Conservation (phyloP, 2,888 invertebrate genomes). For the Griposia aprilina region DNA sequence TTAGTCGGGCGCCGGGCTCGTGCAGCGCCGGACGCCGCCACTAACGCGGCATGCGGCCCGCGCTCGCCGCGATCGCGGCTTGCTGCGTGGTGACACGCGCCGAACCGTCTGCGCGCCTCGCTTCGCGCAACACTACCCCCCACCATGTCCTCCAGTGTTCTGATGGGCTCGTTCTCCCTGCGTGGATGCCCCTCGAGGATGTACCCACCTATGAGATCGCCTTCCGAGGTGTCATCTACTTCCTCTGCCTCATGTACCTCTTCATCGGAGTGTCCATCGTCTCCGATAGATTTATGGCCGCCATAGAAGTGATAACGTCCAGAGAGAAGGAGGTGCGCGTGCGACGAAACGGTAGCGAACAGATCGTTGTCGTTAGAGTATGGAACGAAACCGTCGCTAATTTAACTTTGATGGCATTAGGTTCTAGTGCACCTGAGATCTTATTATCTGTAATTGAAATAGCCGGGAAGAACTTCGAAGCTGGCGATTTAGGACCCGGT, state of each 20-base stretch:
- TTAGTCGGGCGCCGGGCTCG: conserved; percentile 89
- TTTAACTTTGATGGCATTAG: conserved; percentile 99
- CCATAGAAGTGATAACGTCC: conserved; percentile 99
- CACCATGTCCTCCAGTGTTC: conserved; percentile 91
- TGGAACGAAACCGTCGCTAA: conserved; percentile 99
- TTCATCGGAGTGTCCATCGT: conserved; percentile 99
- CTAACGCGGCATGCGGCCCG: conserved; percentile 88
- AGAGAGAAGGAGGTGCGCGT: conserved; percentile 98
- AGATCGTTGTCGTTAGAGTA: conserved; percentile 97
- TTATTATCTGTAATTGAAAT: conserved; percentile 99
- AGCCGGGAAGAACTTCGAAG: conserved; percentile 98
- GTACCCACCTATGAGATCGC: conserved; percentile 94
- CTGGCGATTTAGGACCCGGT: conserved; percentile 99
- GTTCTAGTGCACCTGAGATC: conserved; percentile 99
- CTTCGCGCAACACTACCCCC: conserved; percentile 83
- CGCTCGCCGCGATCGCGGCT: conserved; percentile 85
- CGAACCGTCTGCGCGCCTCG: conserved; percentile 83
- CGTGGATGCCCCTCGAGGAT: conserved; percentile 96
- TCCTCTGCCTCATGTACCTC: conserved; percentile 96
- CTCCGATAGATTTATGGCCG: conserved; percentile 99
- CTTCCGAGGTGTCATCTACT: conserved; percentile 97
- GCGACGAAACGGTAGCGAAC: conserved; percentile 96
- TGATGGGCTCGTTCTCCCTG: conserved; percentile 96
- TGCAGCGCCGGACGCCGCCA: conserved; percentile 87
- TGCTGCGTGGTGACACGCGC: conserved; percentile 87